Evolutionary conservation across 2,888 invertebrate genomes (phyloP), one percentile per base, ranked within the genome.

Genomic region (Sphecodes monilicornis): DNA sequence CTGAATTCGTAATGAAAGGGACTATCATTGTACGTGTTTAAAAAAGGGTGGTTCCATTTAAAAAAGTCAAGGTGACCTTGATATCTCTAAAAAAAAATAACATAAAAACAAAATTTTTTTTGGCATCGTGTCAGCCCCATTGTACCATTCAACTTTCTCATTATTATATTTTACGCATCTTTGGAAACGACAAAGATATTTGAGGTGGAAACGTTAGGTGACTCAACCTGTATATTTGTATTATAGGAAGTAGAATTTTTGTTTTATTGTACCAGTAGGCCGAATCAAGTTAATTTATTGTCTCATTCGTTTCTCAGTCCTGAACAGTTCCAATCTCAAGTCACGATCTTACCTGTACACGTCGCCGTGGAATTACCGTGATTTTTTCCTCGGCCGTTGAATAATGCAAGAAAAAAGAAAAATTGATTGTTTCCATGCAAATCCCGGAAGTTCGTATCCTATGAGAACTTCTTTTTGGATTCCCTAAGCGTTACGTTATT

Each of bases 351-450:
- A 73, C 72, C 36, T 57, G 73, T 73, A 39, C 73, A 73, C 57
- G 26, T 29, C 26, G 57, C 16, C n/a, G 32, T 22, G 22, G 54
- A 73, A 57, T 57, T 39, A 13, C 39, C 54, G 57, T n/a, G 4
- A 26, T 57, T 57, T 11, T 4, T 1, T 1, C 4, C 26, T 4
- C 2, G 16, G 16, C 29, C 13, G 22, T 41, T 74, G 73, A 74
- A 74, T 74, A 74, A 74, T 74, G 26, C 73, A 74, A 11, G n/a
- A 29, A 60, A 41, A 57, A 66, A 50, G n/a, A 60, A 77, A 60
- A 60, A 77, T 74, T 60, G 57, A 74, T 74, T 74, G 41, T 74
- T 60, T 74, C 54, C 68, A 76, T 76, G 73, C 69, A 60, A 64
- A 69, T 60, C 60, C 68, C 36, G 26, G 66, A 66, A 39, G 36